phyloP scores from a whole-genome alignment of 2,888 invertebrate species.

The Cataglyphis livida region DNA sequence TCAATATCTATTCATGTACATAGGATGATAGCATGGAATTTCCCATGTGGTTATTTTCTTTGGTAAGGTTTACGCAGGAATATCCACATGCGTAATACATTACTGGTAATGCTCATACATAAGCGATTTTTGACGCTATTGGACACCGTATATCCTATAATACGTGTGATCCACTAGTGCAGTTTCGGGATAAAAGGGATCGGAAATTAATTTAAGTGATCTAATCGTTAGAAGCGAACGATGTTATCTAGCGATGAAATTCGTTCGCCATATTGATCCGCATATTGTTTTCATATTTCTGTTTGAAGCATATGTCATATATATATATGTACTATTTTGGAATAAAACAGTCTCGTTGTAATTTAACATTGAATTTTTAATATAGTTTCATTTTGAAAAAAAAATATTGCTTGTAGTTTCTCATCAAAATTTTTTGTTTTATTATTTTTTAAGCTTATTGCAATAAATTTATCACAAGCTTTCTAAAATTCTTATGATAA shows the following conservation, averaged over 20 bases:
- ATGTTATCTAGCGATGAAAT: constrained; percentile 33
- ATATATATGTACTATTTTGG: background rate
- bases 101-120: constrained; percentile 41
- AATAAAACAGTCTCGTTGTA: constrained; percentile 8
- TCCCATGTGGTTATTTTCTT: constrained; percentile 38
- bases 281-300: constrained; percentile 32
- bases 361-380: constrained; percentile 24
- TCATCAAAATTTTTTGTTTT: background rate
- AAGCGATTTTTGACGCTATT: constrained; percentile 44
- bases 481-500: background rate
- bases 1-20: constrained; percentile 37
- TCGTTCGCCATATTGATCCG: constrained; percentile 14
- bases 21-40: constrained; percentile 19
- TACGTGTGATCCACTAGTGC: constrained; percentile 21
- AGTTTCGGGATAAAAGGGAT: constrained; percentile 42
- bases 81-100: constrained; percentile 33
- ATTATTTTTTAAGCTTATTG: background rate
- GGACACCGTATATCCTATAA: constrained; percentile 23
- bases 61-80: constrained; percentile 22
- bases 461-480: background rate
- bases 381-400: constrained; percentile 1
- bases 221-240: constrained; percentile 25
- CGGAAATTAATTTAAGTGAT: constrained; percentile 52
- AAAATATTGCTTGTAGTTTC: background rate
- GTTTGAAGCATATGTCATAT: background rate